Evolutionary conservation across 2,797 vertebrate species (phyloP), one percentile per base, ranked within the genome.

Genomic region (Chloroceryle amazona): DNA sequence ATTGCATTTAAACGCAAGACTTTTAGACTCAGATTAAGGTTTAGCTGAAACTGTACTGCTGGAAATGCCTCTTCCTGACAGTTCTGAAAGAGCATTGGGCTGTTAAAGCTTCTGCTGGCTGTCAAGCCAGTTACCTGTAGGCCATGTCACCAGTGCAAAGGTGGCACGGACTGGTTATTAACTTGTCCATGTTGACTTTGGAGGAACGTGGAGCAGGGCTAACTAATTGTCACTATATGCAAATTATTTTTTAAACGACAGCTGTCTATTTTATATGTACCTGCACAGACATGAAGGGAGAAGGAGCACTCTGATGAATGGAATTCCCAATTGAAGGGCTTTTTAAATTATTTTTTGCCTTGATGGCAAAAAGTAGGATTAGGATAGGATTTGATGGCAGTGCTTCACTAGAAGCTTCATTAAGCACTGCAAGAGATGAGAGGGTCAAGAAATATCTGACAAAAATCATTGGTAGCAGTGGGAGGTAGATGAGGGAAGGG

Each of bases 401-500:
- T 61, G 41, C 49, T 82, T 83, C n/a, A 4, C 44, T 80, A n/a
- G 86, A 67, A 89, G 52, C 57, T 76, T 31, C 37, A 58, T 63
- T 87, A 81, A 87, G 72, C 66, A 10, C 31, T 62, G 87, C 54
- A 90, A 86, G 71, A 76, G 61, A 71, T 41, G 41, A 81, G 65
- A 93, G 17, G 60, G 46, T 91, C 93, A 86, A 90, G 81, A 89
- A 86, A 31, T 87, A 72, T 31, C 86, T 90, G 81, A 81, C 35
- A 90, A 78, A 95, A 95, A 89, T 84, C 41, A 4, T 90, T 85
- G 52, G 41, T 85, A 92, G 67, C 83, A 35, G 51, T 55, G 61
- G 88, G 90, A 92, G 92, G 83, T 92, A 81, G 90, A 95, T 76
- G 90, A 91, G 73, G 76, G 62, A 16, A 37, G 70, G 80, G 58